A percentile compares a stretch with the other conserved stretches of the same genome.
phyloP scores from a whole-genome alignment of 1,140 invertebrate genomes.

The Uloborus diversus region DNA sequence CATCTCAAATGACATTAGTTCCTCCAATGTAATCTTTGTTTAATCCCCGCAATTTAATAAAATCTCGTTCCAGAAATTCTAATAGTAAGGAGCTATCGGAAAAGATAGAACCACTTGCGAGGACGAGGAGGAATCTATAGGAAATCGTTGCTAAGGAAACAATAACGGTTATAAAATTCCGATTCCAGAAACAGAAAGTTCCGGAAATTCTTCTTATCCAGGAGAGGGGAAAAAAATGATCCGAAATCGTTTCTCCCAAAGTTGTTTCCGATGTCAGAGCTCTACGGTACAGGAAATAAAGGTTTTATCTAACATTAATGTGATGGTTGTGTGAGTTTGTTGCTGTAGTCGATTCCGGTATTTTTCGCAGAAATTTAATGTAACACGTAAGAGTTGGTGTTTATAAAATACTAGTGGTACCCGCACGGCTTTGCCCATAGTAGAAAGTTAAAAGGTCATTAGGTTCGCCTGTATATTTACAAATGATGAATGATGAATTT shows the following conservation, averaged over 20 bases:
- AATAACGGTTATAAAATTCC: conserved; percentile 50
- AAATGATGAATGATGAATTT: too few species aligned
- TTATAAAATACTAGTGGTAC: too few species aligned
- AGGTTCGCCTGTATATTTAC: too few species aligned
- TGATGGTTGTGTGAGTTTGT: background rate
- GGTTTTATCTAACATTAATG: conserved; percentile 41
- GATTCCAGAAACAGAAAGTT: conserved; percentile 16
- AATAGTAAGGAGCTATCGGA: conserved; percentile 1
- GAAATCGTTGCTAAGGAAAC: conserved; percentile 46
- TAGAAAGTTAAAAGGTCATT: too few species aligned
- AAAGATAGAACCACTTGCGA: background rate
- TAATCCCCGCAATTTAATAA: conserved; percentile 38
- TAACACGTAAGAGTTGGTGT: too few species aligned
- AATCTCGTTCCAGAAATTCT: too few species aligned
- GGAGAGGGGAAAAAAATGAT: conserved; percentile 28
- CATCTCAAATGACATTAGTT: too few species aligned
- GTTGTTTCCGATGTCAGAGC: conserved; percentile 41
- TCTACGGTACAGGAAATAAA: conserved; percentile 32
- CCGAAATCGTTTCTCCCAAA: conserved; percentile 45
- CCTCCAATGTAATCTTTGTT: background rate
- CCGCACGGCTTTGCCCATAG: too few species aligned
- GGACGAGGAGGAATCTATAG: conserved; percentile 29
- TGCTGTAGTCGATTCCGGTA: too few species aligned
- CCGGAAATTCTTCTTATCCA: conserved; percentile 40
- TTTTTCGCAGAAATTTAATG: too few species aligned